Percentiles rank a stretch among this genome's conserved stretches.
Evolutionary conservation across 2,888 invertebrate species (phyloP).

Genomic region (Psococerastis gibbosa): DNA sequence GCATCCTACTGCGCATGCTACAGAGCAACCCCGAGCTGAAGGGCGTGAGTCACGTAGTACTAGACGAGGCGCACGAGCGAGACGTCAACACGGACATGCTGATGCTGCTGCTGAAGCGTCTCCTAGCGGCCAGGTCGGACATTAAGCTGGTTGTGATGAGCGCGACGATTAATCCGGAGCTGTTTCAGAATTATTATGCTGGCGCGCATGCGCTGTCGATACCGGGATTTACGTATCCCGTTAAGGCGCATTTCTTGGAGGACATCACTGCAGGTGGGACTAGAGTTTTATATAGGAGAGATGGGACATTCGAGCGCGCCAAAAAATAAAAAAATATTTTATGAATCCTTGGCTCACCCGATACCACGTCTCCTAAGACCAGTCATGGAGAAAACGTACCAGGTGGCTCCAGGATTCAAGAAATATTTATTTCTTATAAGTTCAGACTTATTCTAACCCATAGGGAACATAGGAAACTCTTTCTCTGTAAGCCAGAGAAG

Average conservation of each 20-base stretch:
- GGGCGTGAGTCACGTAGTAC: slow-evolving; percentile 43
- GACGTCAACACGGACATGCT: slow-evolving; percentile 47
- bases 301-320: slow-evolving; percentile 7
- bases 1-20: slow-evolving; percentile 33
- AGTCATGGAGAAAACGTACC: no score
- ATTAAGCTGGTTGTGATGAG: slow-evolving; percentile 51
- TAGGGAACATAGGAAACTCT: no score
- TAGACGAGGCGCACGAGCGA: slow-evolving; percentile 59
- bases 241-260: slow-evolving; percentile 36
- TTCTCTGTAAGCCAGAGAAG: no score
- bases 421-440: no score
- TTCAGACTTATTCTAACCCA: no score
- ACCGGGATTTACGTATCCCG: slow-evolving; percentile 41
- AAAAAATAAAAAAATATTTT: neutral
- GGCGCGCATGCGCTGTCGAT: slow-evolving; percentile 25
- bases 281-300: slow-evolving; percentile 1
- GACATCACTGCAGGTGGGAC: slow-evolving; percentile 12
- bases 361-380: no score
- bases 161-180: slow-evolving; percentile 43
- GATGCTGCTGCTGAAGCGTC: slow-evolving; percentile 34
- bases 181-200: slow-evolving; percentile 37
- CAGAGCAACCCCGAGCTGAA: slow-evolving; percentile 28
- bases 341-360: no score
- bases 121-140: slow-evolving; percentile 31
- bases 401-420: no score